These are phyloP conservation scores for Misgurnus mizolepis DNA, from an alignment of 2,113 vertebrate genomes.

Conservation along the genomic window DNA sequence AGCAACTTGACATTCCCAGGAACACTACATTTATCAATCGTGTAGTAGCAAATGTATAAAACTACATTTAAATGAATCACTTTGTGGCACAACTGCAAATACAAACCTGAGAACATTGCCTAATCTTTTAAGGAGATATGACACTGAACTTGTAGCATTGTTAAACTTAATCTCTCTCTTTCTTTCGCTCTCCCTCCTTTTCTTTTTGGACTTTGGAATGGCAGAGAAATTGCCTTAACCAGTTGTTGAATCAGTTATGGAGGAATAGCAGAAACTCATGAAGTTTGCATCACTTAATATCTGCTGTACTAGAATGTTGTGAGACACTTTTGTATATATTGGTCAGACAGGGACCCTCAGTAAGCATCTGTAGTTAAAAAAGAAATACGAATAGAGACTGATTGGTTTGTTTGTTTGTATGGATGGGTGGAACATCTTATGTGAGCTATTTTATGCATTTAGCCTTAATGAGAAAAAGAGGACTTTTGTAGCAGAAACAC, in stretches of 20 bases:
- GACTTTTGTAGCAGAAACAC: slow-evolving; percentile 14
- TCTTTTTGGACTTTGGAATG: slow-evolving; percentile 4
- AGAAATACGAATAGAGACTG: slow-evolving; percentile 42
- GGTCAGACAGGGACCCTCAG: not conserved
- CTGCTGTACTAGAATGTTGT: slow-evolving; percentile 23
- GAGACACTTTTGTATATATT: slow-evolving; percentile 3
- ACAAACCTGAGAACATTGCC: slow-evolving; percentile 9
- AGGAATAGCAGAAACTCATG: slow-evolving; percentile 22
- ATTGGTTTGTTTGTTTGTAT: slow-evolving; percentile 5
- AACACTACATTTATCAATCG: slow-evolving; percentile 5
- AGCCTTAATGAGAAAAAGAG: slow-evolving; percentile 41
- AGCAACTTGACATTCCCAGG: slow-evolving; percentile 23
- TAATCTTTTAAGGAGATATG: slow-evolving; percentile 31
- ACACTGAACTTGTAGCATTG: slow-evolving; percentile 39
- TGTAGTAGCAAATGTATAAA: not conserved
- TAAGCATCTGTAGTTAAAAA: slow-evolving; percentile 15
- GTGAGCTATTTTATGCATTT: slow-evolving; percentile 53
- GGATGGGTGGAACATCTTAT: slow-evolving; percentile 43
- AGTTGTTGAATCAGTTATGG: not conserved
- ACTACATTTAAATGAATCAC: not conserved
- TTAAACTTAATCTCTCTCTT: not conserved
- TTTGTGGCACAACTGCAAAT: not conserved
- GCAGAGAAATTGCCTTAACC: slow-evolving; percentile 38
- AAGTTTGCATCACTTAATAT: slow-evolving; percentile 9
- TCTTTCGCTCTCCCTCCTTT: not conserved